Evolutionary conservation across 2,888 invertebrate genomes (phyloP), one percentile per base, ranked within the genome.

Genomic region (Cephus rjabovi): DNA sequence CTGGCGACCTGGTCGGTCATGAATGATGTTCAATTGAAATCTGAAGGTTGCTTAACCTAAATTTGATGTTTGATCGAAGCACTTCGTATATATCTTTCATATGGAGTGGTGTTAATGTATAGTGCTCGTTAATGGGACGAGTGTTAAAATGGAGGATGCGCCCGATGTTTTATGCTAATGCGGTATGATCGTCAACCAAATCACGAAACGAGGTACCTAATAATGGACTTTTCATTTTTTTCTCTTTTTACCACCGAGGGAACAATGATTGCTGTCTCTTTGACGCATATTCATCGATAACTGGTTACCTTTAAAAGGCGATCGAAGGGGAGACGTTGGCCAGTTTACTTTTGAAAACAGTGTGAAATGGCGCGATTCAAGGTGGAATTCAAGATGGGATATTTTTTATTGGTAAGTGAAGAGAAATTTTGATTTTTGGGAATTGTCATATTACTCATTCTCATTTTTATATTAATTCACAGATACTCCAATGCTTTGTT

Each of bases 81-180:
- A 56, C 56, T 56, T 56, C 23, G 56, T 23, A 56, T 56, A 56
- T 56, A 56, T 56, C 56, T 56, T 56, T 56, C 56, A 9, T 23
- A 56, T 6, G 56, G 56, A 56, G 77, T 74, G 75, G 75, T 80
- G 81, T 83, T 85, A 86, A 85, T 82, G 79, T 56, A 56, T 56
- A 23, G 56, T 56, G 56, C 56, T 23, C 71, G 71, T 34, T 71
- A 71, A 71, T 71, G 31, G 71, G 33, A 76, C 77, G 79, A 76
- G 79, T 79, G 79, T 83, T 79, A 76, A 82, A 85, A 84, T 84
- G 82, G 81, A 81, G 84, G 84, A 84, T 86, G 81, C 83, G 83
- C 81, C 81, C 79, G 85, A 86, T 88, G 89, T 88, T 88, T 89
- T 88, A 89, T 89, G 89, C 85, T 88, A 89, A 89, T 56, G 56